Percentiles rank a stretch among this genome's conserved stretches.
Conservation (phyloP, 2,888 invertebrate species). For the Plagodis pulveraria region DNA sequence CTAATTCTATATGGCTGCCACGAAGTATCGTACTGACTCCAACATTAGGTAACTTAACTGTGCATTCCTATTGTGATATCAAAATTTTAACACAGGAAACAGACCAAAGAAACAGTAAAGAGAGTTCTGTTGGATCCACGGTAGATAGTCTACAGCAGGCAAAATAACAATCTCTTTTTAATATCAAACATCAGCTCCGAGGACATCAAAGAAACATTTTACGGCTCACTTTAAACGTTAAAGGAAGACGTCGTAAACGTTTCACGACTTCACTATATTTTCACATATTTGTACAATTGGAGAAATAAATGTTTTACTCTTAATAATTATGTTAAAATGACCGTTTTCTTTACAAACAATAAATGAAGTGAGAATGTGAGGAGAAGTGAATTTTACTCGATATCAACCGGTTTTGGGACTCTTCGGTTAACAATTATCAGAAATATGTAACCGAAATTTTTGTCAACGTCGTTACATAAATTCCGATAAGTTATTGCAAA, state of each 20-base stretch:
- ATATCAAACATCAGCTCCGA: slow-evolving; percentile 48
- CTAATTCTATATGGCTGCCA: slow-evolving; percentile 33
- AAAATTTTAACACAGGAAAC: slow-evolving; percentile 26
- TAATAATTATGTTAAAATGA: not conserved
- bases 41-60: not conserved
- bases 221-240: slow-evolving; percentile 52
- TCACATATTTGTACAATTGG: too few relatives aligned
- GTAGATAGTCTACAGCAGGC: slow-evolving; percentile 18
- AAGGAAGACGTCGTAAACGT: slow-evolving; percentile 52
- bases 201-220: slow-evolving; percentile 57
- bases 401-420: slow-evolving; percentile 30
- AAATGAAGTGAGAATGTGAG: not conserved
- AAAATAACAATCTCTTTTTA: slow-evolving; percentile 28
- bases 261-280: slow-evolving; percentile 37
- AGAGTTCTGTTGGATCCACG: slow-evolving; percentile 20
- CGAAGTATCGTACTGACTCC: slow-evolving; percentile 2
- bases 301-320: too few relatives aligned
- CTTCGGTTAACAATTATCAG: slow-evolving; percentile 35
- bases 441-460: slow-evolving; percentile 47
- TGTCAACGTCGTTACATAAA: slow-evolving; percentile 40
- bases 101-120: slow-evolving; percentile 20
- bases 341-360: slow-evolving; percentile 7
- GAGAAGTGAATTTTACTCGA: slow-evolving; percentile 22
- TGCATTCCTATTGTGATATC: slow-evolving; percentile 26
- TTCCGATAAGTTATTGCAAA: slow-evolving; percentile 32